Evolutionary conservation across 37 sponge, comb jelly and placozoan species (phyloP).

Genomic region (Axinella damicornis): DNA sequence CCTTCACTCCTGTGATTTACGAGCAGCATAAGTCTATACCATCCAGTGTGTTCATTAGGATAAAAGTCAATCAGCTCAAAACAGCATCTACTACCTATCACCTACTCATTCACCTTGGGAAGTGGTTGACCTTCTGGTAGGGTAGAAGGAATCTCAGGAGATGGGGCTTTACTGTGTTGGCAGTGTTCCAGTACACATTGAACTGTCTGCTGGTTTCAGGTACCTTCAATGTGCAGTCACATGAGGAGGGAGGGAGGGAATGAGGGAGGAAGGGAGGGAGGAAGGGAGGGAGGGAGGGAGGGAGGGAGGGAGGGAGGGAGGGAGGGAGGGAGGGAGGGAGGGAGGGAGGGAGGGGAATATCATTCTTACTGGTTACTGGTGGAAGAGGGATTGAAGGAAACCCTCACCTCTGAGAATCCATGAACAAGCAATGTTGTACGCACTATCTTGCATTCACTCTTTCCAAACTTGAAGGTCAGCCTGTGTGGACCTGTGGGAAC

Average conservation of each 20-base stretch:
- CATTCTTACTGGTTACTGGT: too few relatives aligned
- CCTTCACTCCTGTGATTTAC: too few relatives aligned
- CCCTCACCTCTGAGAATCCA: slow-evolving; percentile 68
- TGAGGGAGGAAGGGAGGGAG: too few relatives aligned
- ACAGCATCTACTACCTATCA: too few relatives aligned
- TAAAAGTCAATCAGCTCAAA: too few relatives aligned
- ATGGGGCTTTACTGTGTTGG: slow-evolving; percentile 45
- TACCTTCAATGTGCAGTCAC: slow-evolving; percentile 19
- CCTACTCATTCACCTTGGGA: slow-evolving; percentile 53
- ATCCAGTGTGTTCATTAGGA: neutral
- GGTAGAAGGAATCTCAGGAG: slow-evolving; percentile 27
- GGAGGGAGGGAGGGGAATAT: too few relatives aligned
- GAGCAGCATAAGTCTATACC: too few relatives aligned
- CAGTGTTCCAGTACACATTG: slow-evolving; percentile 63
- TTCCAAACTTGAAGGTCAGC: slow-evolving; percentile 60
- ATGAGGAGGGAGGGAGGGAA: too few relatives aligned
- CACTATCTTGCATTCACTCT: slow-evolving; percentile 48
- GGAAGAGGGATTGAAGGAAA: neutral
- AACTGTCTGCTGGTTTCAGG: slow-evolving; percentile 54
- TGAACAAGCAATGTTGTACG: slow-evolving; percentile 47
- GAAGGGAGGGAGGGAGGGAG: too few relatives aligned
- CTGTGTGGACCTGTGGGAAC: slow-evolving; percentile 21
- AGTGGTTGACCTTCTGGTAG: slow-evolving; percentile 82
- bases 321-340: too few relatives aligned
- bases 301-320: too few relatives aligned